Percentiles rank a stretch among this genome's conserved stretches.
Conservation (phyloP, 2,888 invertebrate species). For the Netelia melanura region DNA sequence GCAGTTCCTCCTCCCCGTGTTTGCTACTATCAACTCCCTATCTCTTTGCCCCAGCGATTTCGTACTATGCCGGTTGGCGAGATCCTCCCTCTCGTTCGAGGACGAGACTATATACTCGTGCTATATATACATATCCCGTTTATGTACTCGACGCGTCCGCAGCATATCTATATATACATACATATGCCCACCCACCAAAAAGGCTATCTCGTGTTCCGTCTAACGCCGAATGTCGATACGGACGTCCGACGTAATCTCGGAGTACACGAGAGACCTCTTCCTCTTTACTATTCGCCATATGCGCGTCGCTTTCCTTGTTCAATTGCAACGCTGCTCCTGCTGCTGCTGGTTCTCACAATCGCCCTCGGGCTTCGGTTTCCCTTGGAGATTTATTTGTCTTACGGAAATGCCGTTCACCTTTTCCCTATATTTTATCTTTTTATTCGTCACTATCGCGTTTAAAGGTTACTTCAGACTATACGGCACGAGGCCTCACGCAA, state of each 20-base stretch:
- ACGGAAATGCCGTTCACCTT: neutral
- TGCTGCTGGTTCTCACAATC: constrained; percentile 13
- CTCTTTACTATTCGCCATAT: neutral
- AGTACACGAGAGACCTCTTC: constrained; percentile 3
- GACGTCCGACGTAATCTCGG: constrained; percentile 58
- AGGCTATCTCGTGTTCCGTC: constrained; percentile 63
- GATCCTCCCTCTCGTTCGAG: constrained; percentile 2
- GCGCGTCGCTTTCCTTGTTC: constrained; percentile 29
- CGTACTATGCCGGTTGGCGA: constrained; percentile 24
- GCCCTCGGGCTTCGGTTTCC: constrained; percentile 28
- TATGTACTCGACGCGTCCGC: constrained; percentile 10
- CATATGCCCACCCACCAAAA: constrained; percentile 37
- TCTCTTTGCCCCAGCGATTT: constrained; percentile 35
- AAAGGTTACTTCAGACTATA: neutral
- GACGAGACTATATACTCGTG: neutral
- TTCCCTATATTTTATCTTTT: neutral
- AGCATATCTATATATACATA: neutral
- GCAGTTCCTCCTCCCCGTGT: constrained; percentile 25
- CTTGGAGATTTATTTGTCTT: constrained; percentile 55
- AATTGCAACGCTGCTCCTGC: constrained; percentile 20
- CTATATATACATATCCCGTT: neutral
- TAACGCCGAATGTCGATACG: constrained; percentile 74
- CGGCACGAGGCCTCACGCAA: neutral
- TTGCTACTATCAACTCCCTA: constrained; percentile 41
- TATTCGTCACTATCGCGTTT: neutral